Base-by-base conservation (phyloP, 2,113 vertebrate species). In the Misgurnus mizolepis region DNA sequence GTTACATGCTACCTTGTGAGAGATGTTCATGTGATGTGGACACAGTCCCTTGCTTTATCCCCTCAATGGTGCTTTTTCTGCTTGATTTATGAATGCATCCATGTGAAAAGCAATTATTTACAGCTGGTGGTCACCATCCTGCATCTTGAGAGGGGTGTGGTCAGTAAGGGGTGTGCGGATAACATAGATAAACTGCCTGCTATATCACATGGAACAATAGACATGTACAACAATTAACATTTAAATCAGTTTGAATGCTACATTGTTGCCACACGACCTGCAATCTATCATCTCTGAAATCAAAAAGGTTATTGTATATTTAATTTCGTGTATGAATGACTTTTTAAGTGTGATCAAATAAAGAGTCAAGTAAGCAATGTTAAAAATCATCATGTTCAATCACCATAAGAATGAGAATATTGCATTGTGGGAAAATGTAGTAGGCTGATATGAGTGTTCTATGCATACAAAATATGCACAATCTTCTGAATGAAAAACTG, bases 101-200 rank as follows among this genome's bases (percentile, higher is more conserved):
- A 40, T n/a, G 22, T 34, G 50, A 41, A 6, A 6, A 60, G 39
- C 70, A 73, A 7, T 72, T 72, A 12, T 6, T 58, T 72, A 18
- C 70, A 72, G 55, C 12, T 43, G 39, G 70, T 73, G 70, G 39
- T 60, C 71, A 60, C 11, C 71, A 45, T 73, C 53, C n/a, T 11
- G 17, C n/a, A 43, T 73, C 70, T 34, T 40, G 39, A 56, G 34
- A 22, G 70, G 55, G 55, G 55, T 7, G 39, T 73, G 70, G 53
- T 73, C 70, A 8, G n/a, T 5, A 10, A 71, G 11, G 50, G 50
- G 40, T 1, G 10, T 72, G 39, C 12, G 69, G 56, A n/a, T 58
- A 72, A 55, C 12, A 22, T 17, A 11, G 39, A 72, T 14, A 41
- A 58, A 58, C 15, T 67, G 27, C 11, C 47, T 69, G 12, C 47